Evolutionary conservation across 1,140 invertebrate species (phyloP).

Genomic region (Pissodes strobi): DNA sequence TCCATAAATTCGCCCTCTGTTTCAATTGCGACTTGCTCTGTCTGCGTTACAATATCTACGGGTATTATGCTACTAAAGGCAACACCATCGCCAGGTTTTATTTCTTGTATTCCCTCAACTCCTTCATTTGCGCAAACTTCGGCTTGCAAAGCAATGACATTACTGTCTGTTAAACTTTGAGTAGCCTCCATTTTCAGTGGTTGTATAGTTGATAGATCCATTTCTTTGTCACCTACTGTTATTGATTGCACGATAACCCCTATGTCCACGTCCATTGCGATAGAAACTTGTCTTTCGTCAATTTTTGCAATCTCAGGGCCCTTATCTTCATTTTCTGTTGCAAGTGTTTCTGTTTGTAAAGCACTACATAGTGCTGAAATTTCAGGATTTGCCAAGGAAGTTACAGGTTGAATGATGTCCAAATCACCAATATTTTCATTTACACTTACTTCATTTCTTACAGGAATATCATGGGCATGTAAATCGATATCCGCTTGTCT

Average conservation of each 20-base stretch:
- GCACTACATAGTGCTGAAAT: conserved; percentile 44
- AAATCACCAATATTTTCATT: conserved; percentile 35
- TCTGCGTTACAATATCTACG: conserved; percentile 35
- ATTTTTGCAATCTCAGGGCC: conserved; percentile 45
- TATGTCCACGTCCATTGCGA: conserved; percentile 33
- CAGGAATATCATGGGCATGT: conserved; percentile 34
- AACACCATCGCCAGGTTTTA: conserved; percentile 31
- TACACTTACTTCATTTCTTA: conserved; percentile 42
- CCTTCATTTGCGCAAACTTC: conserved; percentile 33
- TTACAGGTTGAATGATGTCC: conserved; percentile 14
- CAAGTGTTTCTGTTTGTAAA: conserved; percentile 44
- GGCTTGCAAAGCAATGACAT: conserved; percentile 32
- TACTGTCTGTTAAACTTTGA: conserved; percentile 31
- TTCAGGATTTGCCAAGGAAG: conserved; percentile 38
- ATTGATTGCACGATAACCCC: conserved; percentile 39
- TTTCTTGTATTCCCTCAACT: conserved; percentile 25
- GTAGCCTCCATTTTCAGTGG: conserved; percentile 30
- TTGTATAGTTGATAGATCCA: conserved; percentile 34
- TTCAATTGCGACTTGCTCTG: conserved; percentile 33
- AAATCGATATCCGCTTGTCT: conserved; percentile 37
- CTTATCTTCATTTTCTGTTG: conserved; percentile 50
- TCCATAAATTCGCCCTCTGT: conserved; percentile 29
- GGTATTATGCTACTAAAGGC: conserved; percentile 34
- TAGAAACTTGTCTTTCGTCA: conserved; percentile 49
- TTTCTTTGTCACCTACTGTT: conserved; percentile 40